Evolutionary conservation across 1,140 invertebrate genomes (phyloP), one percentile per base, ranked within the genome.

Genomic region (Leptinotarsa texana): DNA sequence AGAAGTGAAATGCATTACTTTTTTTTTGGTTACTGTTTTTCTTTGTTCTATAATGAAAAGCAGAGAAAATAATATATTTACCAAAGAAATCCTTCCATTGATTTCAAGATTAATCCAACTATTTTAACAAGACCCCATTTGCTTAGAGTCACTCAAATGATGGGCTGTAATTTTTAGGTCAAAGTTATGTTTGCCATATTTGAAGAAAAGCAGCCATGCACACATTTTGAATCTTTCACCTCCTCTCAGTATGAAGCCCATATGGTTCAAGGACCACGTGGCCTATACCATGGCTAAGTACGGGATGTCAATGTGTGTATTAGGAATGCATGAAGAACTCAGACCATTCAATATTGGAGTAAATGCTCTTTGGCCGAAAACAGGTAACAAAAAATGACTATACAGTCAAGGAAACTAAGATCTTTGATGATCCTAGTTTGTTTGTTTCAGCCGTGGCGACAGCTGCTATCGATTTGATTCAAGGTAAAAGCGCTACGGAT

Each of bases 231-330:
- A 99, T 85, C 88, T 99, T 13, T 97, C 95, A 74, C 98, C 98
- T 22, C 98, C 98, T 3, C 86, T 99, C 13, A 96, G 93, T 83
- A 90, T 99, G 91, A 90, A 93, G 76, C 90, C 95, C 0, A 87
- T 90, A 78, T 99, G 98, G 97, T 99, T 99, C 84, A 90, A 91
- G 72, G 90, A 93, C 80, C 95, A 99, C 87, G 93, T 98, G 68
- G 97, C 96, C 1, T 99, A 99, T 84, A 99, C 98, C 0, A 98
- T 99, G 91, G 95, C 98, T 1, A 99, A 99, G 82, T 99, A 98
- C 84, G 98, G 98, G 21, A 99, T 99, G 98, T 98, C 96, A 1
- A 96, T 99, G 95, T 99, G 97, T 87, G 96, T 95, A 1, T 87
- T 99, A 15, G 97, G 98, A 57, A 98, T 99, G 96, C 88, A 95